These are phyloP conservation scores for Glaucopsyche alexis DNA, from an alignment of 2,888 invertebrate genomes.

Conservation along the genomic window DNA sequence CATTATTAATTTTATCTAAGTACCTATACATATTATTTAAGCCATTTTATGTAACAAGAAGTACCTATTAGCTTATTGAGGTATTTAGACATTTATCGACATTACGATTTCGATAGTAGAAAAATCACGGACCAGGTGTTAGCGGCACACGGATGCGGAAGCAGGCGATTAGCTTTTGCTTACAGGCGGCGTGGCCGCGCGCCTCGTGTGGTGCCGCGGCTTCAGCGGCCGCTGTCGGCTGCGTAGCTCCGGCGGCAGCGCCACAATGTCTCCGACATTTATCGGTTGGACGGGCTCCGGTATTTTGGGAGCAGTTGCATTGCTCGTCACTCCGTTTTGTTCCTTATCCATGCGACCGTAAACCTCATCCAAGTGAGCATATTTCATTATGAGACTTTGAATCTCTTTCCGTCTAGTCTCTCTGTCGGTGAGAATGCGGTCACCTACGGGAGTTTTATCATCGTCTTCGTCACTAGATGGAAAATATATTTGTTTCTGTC, in stretches of 20 bases:
- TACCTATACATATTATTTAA: not conserved
- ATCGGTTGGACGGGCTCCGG: conserved; percentile 51
- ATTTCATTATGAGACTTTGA: conserved; percentile 89
- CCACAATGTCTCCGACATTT: conserved; percentile 66
- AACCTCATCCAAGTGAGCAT: conserved; percentile 87
- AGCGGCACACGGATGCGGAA: conserved; percentile 70
- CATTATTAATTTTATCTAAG: not conserved
- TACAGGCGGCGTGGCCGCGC: conserved; percentile 79
- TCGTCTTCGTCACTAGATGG: conserved; percentile 74
- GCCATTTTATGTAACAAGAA: not conserved
- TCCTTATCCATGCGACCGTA: conserved; percentile 77
- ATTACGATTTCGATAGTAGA: conserved; percentile 44
- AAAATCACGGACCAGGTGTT: conserved; percentile 73
- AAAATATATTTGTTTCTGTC: conserved; percentile 73
- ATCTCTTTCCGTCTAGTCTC: conserved; percentile 91
- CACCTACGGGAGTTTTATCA: conserved; percentile 76
- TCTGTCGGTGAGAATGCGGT: conserved; percentile 83
- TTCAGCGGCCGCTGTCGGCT: conserved; percentile 64
- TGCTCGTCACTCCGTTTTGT: conserved; percentile 52
- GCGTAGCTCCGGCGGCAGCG: conserved; percentile 71
- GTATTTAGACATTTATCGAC: conserved; percentile 31
- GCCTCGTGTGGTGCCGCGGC: conserved; percentile 74
- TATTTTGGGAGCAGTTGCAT: conserved; percentile 48
- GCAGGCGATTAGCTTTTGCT: conserved; percentile 73
- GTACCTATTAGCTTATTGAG: not conserved